A percentile compares a stretch with the other conserved stretches of the same genome.
Evolutionary conservation across 2,113 vertebrate genomes (phyloP).

Genomic region (Tenebrosternarchus preto): DNA sequence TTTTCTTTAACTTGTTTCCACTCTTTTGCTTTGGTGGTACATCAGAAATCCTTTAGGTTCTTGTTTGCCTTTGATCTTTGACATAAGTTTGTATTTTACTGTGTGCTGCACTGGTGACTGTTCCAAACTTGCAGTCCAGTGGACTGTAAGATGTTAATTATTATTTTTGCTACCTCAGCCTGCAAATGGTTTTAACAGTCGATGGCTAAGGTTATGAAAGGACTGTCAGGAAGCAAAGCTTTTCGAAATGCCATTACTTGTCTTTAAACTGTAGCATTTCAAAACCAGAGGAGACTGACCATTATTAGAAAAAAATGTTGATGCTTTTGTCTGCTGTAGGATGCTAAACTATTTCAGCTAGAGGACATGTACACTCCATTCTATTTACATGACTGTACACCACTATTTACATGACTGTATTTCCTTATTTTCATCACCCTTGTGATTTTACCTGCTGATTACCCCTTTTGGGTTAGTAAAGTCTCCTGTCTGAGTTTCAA

Average conservation of each 20-base stretch:
- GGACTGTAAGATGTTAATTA: slow-evolving; percentile 27
- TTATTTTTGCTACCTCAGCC: slow-evolving; percentile 61
- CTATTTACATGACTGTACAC: background rate
- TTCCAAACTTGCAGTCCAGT: slow-evolving; percentile 30
- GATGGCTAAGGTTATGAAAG: slow-evolving; percentile 11
- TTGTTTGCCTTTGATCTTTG: background rate
- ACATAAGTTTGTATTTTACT: slow-evolving; percentile 1
- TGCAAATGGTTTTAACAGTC: slow-evolving; percentile 29
- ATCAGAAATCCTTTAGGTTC: background rate
- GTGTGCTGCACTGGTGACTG: slow-evolving; percentile 34
- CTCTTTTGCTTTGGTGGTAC: background rate
- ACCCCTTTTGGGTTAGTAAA: background rate
- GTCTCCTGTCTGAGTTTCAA: background rate
- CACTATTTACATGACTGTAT: background rate
- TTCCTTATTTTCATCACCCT: slow-evolving; percentile 3
- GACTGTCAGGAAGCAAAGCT: slow-evolving; percentile 13
- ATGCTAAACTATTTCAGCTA: background rate
- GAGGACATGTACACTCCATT: slow-evolving; percentile 25
- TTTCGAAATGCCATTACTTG: background rate
- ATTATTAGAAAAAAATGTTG: background rate
- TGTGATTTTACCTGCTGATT: background rate
- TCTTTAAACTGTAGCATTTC: slow-evolving; percentile 42
- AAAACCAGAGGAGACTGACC: slow-evolving; percentile 31
- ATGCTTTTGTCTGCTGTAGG: background rate
- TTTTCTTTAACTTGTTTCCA: background rate